These are phyloP conservation scores for Colossoma macropomum DNA, from an alignment of 2,113 vertebrate species.

Conservation along the genomic window DNA sequence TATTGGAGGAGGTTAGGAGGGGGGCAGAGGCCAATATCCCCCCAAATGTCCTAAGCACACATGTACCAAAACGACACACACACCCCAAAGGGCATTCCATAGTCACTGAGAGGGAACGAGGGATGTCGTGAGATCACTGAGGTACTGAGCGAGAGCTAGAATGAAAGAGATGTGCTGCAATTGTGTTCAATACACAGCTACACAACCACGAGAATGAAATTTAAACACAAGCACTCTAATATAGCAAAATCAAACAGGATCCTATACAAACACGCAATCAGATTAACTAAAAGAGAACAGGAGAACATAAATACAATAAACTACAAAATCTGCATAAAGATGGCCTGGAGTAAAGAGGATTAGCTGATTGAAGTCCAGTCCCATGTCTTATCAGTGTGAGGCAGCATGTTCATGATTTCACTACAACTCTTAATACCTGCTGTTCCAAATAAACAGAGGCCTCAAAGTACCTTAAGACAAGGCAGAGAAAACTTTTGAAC, in stretches of 20 bases:
- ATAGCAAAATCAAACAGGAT: not conserved
- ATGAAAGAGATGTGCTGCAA: not conserved
- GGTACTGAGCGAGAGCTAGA: not conserved
- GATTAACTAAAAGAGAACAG: not conserved
- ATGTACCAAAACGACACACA: slow-evolving; percentile 39
- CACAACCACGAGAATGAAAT: too few relatives aligned
- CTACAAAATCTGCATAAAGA: too few relatives aligned
- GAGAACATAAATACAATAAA: not conserved
- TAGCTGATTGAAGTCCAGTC: not conserved
- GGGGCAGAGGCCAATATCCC: slow-evolving; percentile 15
- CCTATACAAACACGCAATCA: not conserved
- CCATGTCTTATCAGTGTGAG: not conserved
- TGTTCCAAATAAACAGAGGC: not conserved
- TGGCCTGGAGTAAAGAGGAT: too few relatives aligned
- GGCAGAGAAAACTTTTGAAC: too few relatives aligned
- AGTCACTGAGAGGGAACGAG: slow-evolving; percentile 4
- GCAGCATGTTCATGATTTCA: not conserved
- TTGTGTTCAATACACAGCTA: not conserved
- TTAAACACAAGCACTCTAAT: not conserved
- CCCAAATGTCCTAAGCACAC: slow-evolving; percentile 14
- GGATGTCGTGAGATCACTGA: not conserved
- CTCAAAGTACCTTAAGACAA: too few relatives aligned
- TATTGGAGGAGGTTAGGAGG: slow-evolving; percentile 64
- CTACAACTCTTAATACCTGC: not conserved
- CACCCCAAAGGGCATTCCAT: slow-evolving; percentile 31